These are phyloP conservation scores for Vimba vimba DNA, from an alignment of 2,113 vertebrate genomes.

Conservation along the genomic window DNA sequence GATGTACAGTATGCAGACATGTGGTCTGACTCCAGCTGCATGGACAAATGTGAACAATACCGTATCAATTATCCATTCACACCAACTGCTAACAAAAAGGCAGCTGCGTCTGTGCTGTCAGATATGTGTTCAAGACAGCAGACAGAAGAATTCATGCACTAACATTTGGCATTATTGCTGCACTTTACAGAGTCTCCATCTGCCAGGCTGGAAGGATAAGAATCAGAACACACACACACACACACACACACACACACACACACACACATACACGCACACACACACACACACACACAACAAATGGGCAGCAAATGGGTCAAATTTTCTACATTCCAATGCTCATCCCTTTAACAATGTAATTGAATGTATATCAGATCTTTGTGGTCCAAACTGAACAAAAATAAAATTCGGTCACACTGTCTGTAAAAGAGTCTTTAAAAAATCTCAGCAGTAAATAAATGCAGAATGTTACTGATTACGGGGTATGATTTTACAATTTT, in stretches of 20 bases:
- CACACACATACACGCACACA: not conserved
- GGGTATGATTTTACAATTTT: slow-evolving; percentile 26
- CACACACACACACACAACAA: not conserved
- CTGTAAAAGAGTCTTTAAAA: not conserved
- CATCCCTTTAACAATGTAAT: slow-evolving; percentile 19
- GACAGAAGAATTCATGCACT: slow-evolving; percentile 2
- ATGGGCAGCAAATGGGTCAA: slow-evolving; percentile 13
- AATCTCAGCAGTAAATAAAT: not conserved
- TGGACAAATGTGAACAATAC: not conserved
- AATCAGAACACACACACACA: not conserved
- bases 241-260: not conserved
- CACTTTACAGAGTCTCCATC: slow-evolving; percentile 23
- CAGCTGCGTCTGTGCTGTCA: not conserved
- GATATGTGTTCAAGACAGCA: not conserved
- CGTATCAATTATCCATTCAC: not conserved
- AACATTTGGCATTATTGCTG: slow-evolving; percentile 15
- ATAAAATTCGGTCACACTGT: not conserved
- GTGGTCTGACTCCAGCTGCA: slow-evolving; percentile 20
- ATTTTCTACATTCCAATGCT: slow-evolving; percentile 39
- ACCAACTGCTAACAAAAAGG: slow-evolving; percentile 39
- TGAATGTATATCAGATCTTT: slow-evolving; percentile 1
- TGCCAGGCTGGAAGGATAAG: slow-evolving; percentile 9
- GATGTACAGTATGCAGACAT: not conserved
- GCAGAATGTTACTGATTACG: not conserved
- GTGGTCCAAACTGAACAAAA: not conserved